Evolutionary conservation across 2,888 invertebrate species (phyloP).

Genomic region (Zootermopsis nevadensis): DNA sequence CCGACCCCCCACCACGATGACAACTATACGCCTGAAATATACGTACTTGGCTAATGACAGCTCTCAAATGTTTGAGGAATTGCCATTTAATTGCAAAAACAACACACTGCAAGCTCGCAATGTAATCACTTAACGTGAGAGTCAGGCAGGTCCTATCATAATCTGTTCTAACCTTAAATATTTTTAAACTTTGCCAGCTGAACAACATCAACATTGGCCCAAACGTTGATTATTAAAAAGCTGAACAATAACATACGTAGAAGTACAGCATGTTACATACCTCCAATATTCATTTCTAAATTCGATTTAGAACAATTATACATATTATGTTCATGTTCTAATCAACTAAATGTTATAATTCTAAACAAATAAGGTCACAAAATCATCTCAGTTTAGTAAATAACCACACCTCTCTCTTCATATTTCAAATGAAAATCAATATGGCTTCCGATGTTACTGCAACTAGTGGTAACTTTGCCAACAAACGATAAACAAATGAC

Average conservation of each 20-base stretch:
- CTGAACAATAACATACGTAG: constrained; percentile 9
- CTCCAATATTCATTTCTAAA: constrained; percentile 38
- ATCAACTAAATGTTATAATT: constrained; percentile 27
- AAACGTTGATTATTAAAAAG: constrained; percentile 7
- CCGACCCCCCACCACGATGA: constrained; percentile 47
- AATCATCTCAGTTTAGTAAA: constrained; percentile 46
- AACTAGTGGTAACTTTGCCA: constrained; percentile 43
- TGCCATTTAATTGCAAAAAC: too few species aligned
- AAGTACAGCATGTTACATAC: constrained; percentile 28
- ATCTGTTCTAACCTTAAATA: too few species aligned
- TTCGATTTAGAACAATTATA: constrained; percentile 14
- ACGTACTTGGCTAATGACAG: not conserved
- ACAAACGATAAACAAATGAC: constrained; percentile 28
- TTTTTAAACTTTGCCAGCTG: too few species aligned
- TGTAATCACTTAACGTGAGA: too few species aligned
- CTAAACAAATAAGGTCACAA: constrained; percentile 36
- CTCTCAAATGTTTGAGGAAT: too few species aligned
- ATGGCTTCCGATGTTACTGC: constrained; percentile 54
- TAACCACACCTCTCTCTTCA: constrained; percentile 57
- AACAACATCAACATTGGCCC: not conserved
- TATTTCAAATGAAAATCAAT: constrained; percentile 56
- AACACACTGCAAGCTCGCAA: too few species aligned
- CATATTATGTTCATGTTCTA: constrained; percentile 36
- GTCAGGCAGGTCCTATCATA: too few species aligned
- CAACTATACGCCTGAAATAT: constrained; percentile 45